Evolutionary conservation across 2,113 vertebrate genomes (phyloP).

Genomic region (Leucosticte australis): DNA sequence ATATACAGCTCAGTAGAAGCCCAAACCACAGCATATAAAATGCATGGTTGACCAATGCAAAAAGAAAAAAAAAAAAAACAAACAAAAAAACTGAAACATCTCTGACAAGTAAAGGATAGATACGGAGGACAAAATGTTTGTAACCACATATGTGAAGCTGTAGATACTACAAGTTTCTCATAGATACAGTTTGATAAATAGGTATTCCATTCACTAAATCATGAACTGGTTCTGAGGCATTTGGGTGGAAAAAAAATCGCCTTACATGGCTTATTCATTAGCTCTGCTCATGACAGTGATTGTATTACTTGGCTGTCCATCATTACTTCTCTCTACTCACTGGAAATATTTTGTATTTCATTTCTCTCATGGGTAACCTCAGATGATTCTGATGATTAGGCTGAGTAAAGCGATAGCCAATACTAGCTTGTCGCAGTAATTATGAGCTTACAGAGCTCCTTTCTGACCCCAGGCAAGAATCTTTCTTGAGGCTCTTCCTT

Average conservation of each 20-base stretch:
- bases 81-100: not conserved
- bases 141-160: not conserved
- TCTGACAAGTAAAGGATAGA: not conserved
- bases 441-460: not conserved
- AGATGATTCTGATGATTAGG: not conserved
- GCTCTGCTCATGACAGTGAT: not conserved
- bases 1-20: not conserved
- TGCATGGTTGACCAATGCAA: not conserved
- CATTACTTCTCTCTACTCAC: not conserved
- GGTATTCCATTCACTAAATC: not conserved
- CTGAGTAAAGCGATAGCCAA: not conserved
- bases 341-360: not conserved
- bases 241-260: not conserved
- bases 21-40: not conserved
- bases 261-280: not conserved
- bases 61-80: not conserved
- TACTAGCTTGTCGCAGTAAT: not conserved
- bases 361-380: not conserved
- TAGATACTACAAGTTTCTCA: not conserved
- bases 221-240: not conserved
- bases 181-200: not conserved
- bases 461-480: not conserved
- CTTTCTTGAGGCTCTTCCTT: not conserved
- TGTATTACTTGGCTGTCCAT: not conserved
- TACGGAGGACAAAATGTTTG: not conserved